These are phyloP conservation scores for Poecilia velifera DNA, from an alignment of 2,797 vertebrate genomes.

Conservation along the genomic window DNA sequence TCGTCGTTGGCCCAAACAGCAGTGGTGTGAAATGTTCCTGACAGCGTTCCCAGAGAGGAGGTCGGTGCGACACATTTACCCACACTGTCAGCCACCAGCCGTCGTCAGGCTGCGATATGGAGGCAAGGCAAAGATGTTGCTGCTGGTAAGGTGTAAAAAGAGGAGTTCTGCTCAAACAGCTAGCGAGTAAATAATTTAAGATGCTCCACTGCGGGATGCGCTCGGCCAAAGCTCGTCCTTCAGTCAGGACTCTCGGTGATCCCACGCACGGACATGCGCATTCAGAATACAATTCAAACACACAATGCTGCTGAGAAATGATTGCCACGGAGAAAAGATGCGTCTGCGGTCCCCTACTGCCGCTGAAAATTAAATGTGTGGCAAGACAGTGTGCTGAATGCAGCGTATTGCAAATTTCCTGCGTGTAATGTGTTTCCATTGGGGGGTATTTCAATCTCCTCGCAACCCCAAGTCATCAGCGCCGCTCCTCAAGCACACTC, in stretches of 20 bases:
- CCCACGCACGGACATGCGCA: constrained; percentile 3
- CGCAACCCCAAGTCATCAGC: constrained; percentile 69
- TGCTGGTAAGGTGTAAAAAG: constrained; percentile 55
- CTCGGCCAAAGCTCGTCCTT: constrained; percentile 32
- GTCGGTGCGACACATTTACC: constrained; percentile 13
- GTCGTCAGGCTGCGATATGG: constrained; percentile 11
- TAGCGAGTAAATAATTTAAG: constrained; percentile 68
- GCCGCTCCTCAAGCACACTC: constrained; percentile 60
- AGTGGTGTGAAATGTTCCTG: constrained; percentile 14
- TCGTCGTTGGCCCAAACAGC: neutral
- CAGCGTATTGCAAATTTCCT: constrained; percentile 52
- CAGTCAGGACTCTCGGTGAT: constrained; percentile 31
- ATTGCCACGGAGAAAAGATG: neutral
- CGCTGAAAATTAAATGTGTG: constrained; percentile 1
- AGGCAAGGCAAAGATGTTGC: constrained; percentile 41
- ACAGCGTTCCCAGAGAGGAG: constrained; percentile 20
- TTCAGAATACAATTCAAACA: neutral
- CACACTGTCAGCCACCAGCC: constrained; percentile 20
- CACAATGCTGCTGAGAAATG: neutral
- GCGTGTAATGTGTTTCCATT: constrained; percentile 31
- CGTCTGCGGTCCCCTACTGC: neutral
- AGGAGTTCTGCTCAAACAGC: constrained; percentile 48
- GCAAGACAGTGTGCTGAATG: constrained; percentile 31
- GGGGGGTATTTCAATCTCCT: constrained; percentile 53
- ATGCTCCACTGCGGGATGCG: constrained; percentile 29